Percentiles rank a stretch among this genome's conserved stretches.
phyloP scores from a whole-genome alignment of 2,113 vertebrate genomes.

The Tetrao urogallus region DNA sequence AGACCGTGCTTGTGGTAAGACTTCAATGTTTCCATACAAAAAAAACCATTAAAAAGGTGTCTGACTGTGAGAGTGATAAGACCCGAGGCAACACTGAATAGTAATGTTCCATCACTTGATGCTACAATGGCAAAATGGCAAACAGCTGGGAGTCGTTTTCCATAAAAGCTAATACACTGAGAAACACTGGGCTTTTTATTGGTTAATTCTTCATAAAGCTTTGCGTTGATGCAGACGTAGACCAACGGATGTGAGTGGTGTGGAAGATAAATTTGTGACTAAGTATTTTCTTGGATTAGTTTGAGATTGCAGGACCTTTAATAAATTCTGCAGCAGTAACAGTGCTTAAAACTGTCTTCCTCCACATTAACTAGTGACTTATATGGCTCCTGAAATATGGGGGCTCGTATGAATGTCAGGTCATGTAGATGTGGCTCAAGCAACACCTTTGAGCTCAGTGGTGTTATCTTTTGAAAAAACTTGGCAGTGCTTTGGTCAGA shows the following conservation, averaged over 20 bases:
- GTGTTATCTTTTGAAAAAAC: background rate
- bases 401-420: background rate
- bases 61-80: background rate
- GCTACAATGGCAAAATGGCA: background rate
- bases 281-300: background rate
- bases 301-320: background rate
- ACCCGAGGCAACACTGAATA: background rate
- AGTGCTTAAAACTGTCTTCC: background rate
- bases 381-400: background rate
- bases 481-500: background rate
- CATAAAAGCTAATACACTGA: background rate
- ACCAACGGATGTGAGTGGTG: background rate
- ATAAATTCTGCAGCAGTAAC: background rate
- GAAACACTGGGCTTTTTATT: background rate
- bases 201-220: background rate
- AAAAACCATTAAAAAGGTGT: background rate
- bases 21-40: background rate
- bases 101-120: background rate
- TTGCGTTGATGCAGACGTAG: background rate
- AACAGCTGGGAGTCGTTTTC: background rate
- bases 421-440: rapidly evolving
- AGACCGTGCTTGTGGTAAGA: rapidly evolving
- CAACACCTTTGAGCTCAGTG: background rate
- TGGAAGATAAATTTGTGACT: background rate
- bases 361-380: background rate